Conservation (phyloP, 1,140 invertebrate species). For the Drosophila sp. region DNA sequence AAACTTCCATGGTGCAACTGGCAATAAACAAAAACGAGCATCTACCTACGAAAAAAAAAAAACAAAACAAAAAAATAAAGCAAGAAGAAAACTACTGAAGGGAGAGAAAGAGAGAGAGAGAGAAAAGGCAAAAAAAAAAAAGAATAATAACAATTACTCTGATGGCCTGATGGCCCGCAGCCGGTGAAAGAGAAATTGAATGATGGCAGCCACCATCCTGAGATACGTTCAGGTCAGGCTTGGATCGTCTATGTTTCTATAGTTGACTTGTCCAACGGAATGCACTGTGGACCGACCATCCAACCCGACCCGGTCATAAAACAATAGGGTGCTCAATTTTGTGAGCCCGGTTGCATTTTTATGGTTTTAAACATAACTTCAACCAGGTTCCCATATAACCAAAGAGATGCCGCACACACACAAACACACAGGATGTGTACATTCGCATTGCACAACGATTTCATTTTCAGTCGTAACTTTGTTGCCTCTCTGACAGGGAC, state of each 20-base stretch:
- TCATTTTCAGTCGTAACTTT: constrained; percentile 63
- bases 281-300: constrained; percentile 2
- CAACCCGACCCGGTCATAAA: not conserved
- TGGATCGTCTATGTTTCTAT: not conserved
- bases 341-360: not conserved
- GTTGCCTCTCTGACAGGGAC: constrained; percentile 35
- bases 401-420: constrained; percentile 33
- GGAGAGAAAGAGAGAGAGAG: not conserved
- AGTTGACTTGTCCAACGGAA: constrained; percentile 21
- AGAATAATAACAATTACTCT: constrained; percentile 78
- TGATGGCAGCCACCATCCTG: constrained; percentile 10
- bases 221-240: not conserved
- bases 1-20: constrained; percentile 38
- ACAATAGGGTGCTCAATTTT: constrained; percentile 4
- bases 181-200: constrained; percentile 58
- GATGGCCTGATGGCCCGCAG: constrained; percentile 58
- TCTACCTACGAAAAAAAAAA: not conserved
- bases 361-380: constrained; percentile 6
- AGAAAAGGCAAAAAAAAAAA: constrained; percentile 17
- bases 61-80: constrained; percentile 21
- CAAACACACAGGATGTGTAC: constrained; percentile 41
- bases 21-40: constrained; percentile 43
- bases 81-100: too few relatives aligned
- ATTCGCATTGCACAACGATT: constrained; percentile 43
- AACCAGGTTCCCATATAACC: not conserved